phyloP scores from a whole-genome alignment of 1,140 invertebrate species.

The Drosophila bocqueti region DNA sequence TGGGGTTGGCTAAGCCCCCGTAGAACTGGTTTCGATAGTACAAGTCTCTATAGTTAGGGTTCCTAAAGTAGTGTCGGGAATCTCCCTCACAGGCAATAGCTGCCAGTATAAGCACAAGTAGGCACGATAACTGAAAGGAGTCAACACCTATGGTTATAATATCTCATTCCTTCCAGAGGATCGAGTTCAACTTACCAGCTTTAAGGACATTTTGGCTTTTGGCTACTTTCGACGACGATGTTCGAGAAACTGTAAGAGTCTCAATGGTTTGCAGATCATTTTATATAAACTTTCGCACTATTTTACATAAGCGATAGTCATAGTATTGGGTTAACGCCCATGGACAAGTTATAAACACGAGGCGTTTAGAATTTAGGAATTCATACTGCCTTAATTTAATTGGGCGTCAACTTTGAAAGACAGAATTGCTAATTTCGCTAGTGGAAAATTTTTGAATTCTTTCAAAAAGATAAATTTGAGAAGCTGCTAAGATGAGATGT shows the following conservation, averaged over 20 bases:
- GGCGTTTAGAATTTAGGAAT: conserved; percentile 68
- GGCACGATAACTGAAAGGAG: conserved; percentile 40
- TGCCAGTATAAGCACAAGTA: conserved; percentile 43
- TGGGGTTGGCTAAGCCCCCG: not conserved
- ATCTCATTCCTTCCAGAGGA: not conserved
- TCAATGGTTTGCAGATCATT: not conserved
- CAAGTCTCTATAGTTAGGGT: not conserved
- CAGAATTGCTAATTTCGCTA: not conserved
- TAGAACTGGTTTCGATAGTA: conserved; percentile 51
- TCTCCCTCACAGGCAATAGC: conserved; percentile 36
- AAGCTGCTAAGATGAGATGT: not conserved
- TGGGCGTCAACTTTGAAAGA: not conserved
- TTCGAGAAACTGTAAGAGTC: not conserved
- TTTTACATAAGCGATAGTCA: conserved; percentile 48
- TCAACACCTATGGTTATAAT: not conserved
- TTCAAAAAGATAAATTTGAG: not conserved
- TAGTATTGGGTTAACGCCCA: conserved; percentile 36
- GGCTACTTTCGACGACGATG: not conserved
- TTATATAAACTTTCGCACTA: not conserved
- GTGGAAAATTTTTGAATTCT: not conserved
- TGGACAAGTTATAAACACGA: conserved; percentile 16
- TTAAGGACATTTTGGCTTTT: conserved; percentile 51
- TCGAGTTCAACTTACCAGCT: conserved; percentile 49
- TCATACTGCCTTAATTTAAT: conserved; percentile 47
- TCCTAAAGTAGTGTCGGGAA: not conserved